Evolutionary conservation across 2,888 invertebrate genomes (phyloP), one percentile per base, ranked within the genome.

Genomic region (Drosophila paranaensis): DNA sequence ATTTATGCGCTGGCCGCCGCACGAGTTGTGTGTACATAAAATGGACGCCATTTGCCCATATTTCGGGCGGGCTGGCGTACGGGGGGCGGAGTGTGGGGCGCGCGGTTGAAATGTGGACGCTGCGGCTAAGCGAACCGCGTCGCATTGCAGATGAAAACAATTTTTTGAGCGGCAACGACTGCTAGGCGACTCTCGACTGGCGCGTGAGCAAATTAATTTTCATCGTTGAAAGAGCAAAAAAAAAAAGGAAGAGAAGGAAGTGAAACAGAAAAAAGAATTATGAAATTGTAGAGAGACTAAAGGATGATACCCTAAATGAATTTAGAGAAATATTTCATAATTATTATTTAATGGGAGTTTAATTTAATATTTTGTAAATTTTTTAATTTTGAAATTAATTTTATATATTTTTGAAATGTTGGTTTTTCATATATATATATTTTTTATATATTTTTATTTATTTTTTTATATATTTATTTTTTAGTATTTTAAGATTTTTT

Each of bases 201-300:
- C 84, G 89, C 89, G 82, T 87, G 89, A 84, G 89, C 84, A 89
- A 84, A 84, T 84, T 87, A 87, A 84, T 84, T 89, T 83, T 79
- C 79, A 87, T 67, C 84, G 70, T 39, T 45, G 53, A 60, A 80
- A 73, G 25, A 68, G 60, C 13, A 13, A 25, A 25, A 30, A 48
- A n/a, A 48, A 46, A 50, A 56, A 75, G 1, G 6, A n/a, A 30
- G 4, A 5, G 27, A 8, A 6, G 6, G 9, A 55, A 48, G 25
- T 13, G 25, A 39, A 53, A 56, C n/a, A n/a, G 10, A 30, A 8
- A 16, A 25, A 13, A 40, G 2, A 39, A 30, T 11, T 10, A n/a
- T 1, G 8, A 37, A 45, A 4, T 35, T 54, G 16, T 1, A 1
- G 16, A 33, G 9, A 13, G 51, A 37, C 37, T 54, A 0, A 20